Evolutionary conservation across 2,888 invertebrate species (phyloP), one percentile per base, ranked within the genome.

Genomic region (Idaea aversata): DNA sequence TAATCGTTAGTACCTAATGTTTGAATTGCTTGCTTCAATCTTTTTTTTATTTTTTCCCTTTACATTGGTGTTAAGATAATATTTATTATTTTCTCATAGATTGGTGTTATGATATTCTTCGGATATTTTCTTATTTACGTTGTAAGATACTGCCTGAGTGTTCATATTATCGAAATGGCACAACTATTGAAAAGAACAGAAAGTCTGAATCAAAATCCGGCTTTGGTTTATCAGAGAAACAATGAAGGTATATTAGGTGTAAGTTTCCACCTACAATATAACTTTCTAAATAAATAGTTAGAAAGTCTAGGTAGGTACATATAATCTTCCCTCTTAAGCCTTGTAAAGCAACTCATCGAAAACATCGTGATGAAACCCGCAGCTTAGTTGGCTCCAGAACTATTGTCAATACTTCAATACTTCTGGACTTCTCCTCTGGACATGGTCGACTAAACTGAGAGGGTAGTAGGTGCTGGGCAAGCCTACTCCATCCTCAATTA

Each of bases 91-190:
- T 68, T 59, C 67, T 83, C 82, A 38, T 76, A 86, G 86, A 84
- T 90, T 63, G 83, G 95, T 89, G 93, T 81, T 83, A 95, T 89
- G 88, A 95, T 81, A 78, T 95, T 84, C 93, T 93, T 75, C 83
- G 95, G 79, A 7, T 95, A 74, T 90, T 94, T 87, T 82, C 91
- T 77, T 76, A 81, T 86, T 61, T 91, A 89, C 70, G 67, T 90
- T 5, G 88, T 91, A 3, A 85, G 92, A 16, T 87, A 91, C 72
- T 90, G 90, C 66, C 70, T 93, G n/a, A 90, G 92, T 72, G 92
- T 92, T 4, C 92, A 93, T 67, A 88, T 92, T 57, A 84, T 93
- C 10, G 92, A 87, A 61, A 91, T 93, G 88, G 81, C 87, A 2
- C 84, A 84, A 63, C 73, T 85, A 57, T 73, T 79, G 15, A 80